Base-by-base conservation (phyloP, 2,888 invertebrate species). In the Euplexia lucipara region DNA sequence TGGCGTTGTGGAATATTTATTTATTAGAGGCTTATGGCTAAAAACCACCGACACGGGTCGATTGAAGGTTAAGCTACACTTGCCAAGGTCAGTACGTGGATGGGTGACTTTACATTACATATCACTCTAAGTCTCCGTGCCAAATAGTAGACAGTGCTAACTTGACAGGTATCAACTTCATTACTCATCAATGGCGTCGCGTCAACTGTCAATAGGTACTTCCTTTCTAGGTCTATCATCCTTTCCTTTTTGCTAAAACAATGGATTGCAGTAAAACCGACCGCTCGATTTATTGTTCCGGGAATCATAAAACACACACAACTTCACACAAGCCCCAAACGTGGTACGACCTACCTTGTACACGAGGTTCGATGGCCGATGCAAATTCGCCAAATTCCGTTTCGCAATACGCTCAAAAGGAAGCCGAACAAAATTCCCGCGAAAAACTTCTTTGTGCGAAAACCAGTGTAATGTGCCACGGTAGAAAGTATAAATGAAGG, bases 231-330 rank as follows among this genome's bases (percentile, higher is more conserved):
- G 12, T 34, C 7, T 10, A 3, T 2, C 12, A 22, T 16, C 0
- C 10, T 20, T 35, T 5, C 2, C 18, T 30, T 35, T 47, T 41
- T 9, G 14, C 4, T 20, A 20, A 3, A 18, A 32, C 9, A 18
- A 0, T 12, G 32, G 14, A 32, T 12, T 26, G 10, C 16, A 16
- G 39, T 56, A 20, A 20, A 54, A 3, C 1, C 8, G n/a, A 41
- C 18, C 18, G 12, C 41, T 49, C 4, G 18, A 26, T 49, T 26
- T 39, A 59, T 49, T 49, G 70, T 37, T 9, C 49, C 2, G 47
- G 57, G 57, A 35, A 59, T 34, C 59, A 56, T 47, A 18, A 52
- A 67, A 35, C 39, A 51, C 16, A 49, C 32, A 45, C n/a, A 16
- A 44, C 10, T 10, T 18, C 12, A n/a, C n/a, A n/a, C n/a, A n/a